phyloP scores from a whole-genome alignment of 2,888 invertebrate species.

The Anodontia alba region DNA sequence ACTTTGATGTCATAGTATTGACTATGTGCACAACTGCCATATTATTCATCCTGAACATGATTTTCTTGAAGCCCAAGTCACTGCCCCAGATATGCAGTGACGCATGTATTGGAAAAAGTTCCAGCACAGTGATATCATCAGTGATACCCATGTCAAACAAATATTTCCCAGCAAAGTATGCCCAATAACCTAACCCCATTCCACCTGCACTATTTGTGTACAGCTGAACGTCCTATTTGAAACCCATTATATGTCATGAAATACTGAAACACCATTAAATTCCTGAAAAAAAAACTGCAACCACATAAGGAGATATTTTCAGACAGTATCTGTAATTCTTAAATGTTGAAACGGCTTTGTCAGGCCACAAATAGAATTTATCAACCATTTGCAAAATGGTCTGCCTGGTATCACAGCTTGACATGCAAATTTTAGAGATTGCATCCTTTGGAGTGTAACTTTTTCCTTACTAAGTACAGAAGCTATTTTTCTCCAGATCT shows the following conservation, averaged over 20 bases:
- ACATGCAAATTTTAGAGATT: not conserved
- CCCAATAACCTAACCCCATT: not conserved
- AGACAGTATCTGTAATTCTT: not conserved
- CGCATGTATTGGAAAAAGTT: not conserved
- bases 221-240: not conserved
- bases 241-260: not conserved
- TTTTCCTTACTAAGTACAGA: not conserved
- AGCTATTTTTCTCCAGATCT: not conserved
- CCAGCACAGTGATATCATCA: not conserved
- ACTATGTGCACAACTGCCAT: not conserved
- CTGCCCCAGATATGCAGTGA: not conserved
- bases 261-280: not conserved
- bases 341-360: slow-evolving; percentile 26
- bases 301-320: not conserved
- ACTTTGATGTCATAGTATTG: too few relatives aligned
- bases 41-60: not conserved
- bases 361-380: not conserved
- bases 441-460: not conserved
- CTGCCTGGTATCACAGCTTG: not conserved
- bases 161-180: too few relatives aligned
- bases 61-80: not conserved
- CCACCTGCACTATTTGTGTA: not conserved
- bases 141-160: not conserved
- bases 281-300: not conserved
- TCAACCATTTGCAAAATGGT: not conserved